Percentiles rank a stretch among this genome's conserved stretches.
Evolutionary conservation across 2,113 vertebrate species (phyloP).

Genomic region (Thamnophis sirtalis): DNA sequence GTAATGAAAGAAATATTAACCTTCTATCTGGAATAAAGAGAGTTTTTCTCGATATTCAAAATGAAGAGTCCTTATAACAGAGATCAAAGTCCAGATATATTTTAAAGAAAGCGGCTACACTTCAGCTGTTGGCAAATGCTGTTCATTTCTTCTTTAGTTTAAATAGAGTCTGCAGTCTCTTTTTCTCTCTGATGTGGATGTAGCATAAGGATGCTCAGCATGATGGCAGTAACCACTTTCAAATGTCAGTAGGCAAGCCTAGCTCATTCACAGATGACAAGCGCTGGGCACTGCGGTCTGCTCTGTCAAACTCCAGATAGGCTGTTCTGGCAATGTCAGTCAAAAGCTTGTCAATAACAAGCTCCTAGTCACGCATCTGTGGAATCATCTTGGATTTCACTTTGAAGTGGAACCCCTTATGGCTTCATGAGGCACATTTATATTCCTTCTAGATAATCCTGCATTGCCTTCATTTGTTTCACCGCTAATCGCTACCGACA

Average conservation of each 20-base stretch:
- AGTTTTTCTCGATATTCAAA: neutral
- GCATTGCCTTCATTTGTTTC: neutral
- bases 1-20: neutral
- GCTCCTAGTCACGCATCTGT: neutral
- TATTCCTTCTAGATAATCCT: neutral
- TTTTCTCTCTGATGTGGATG: neutral
- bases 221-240: neutral
- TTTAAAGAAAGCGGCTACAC: neutral
- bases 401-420: constrained; percentile 13
- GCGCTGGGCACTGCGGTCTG: neutral
- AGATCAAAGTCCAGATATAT: neutral
- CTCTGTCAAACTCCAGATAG: neutral
- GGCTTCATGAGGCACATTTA: neutral
- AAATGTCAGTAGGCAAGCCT: neutral
- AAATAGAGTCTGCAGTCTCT: neutral
- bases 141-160: neutral
- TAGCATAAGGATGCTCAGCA: neutral
- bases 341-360: constrained; percentile 18
- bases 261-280: neutral
- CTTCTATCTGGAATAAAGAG: neutral
- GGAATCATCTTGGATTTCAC: neutral
- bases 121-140: neutral
- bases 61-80: constrained; percentile 4
- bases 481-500: neutral
- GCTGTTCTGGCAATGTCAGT: neutral